Base-by-base conservation (phyloP, 1,140 invertebrate genomes). In the Cydia fagiglandana region DNA sequence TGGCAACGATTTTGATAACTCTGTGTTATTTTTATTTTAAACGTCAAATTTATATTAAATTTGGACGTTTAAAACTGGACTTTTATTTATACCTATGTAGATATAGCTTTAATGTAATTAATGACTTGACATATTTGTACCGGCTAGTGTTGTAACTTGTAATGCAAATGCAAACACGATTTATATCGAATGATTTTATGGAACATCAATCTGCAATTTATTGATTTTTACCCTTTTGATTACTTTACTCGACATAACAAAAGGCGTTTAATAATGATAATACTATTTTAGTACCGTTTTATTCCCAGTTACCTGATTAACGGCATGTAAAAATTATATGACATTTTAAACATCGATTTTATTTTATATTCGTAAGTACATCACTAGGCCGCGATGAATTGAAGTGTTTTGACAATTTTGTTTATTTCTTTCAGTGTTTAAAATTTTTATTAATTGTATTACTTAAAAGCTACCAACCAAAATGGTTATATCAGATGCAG, bases 401-500 rank as follows among this genome's bases (percentile, higher is more conserved):
- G 66, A 70, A 70, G 34, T 68, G 5, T 41, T n/a, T 12, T 41
- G n/a, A 38, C 24, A 34, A 70, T 70, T 70, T 66, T 70, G 34
- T 70, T 70, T 38, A 53, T 6, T 53, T 41, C 15, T 41, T 38
- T 38, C 17, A 17, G 66, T 20, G 34, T 5, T 24, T 24, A 10
- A 15, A 24, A 3, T 17, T 17, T 61, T 61, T 24, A 24, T 17
- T 17, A 17, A 53, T 53, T 53, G 6, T 12, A 24, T 61, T 24
- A n/a, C 17, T n/a, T 12, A 50, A 70, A n/a, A 64, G 5, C 7
- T 2, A 53, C 61, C 3, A 84, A 45, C 61, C 3, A 84, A 73
- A 74, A 89, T 89, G 88, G 70, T 79, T 15, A 80, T 68, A 75
- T 73, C 82, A 56, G 80, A 86, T 76, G 78, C 79, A 28, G 83